Conservation (phyloP, 2,888 invertebrate genomes). For the Protodeltote pygarga region DNA sequence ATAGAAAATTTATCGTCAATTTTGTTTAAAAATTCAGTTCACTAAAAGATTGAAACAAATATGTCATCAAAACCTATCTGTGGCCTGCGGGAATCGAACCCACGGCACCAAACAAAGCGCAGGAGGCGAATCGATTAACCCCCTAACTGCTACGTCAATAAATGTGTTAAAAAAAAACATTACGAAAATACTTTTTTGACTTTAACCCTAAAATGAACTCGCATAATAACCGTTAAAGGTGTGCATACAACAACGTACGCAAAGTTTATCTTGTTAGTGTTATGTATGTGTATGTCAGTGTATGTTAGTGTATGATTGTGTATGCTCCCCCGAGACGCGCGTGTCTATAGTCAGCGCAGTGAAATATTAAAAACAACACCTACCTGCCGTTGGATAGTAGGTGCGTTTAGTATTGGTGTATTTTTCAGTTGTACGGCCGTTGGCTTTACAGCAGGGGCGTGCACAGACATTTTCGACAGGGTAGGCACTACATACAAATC, state of each 20-base stretch:
- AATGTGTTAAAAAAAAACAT: too few species aligned
- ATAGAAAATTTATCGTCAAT: too few species aligned
- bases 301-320: slow-evolving; percentile 54
- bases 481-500: too few species aligned
- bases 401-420: slow-evolving; percentile 40
- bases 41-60: too few species aligned
- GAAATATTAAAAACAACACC: slow-evolving; percentile 76
- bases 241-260: slow-evolving; percentile 38
- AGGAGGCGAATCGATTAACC: slow-evolving; percentile 22
- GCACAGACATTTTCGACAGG: too few species aligned
- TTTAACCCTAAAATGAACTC: slow-evolving; percentile 40
- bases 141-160: slow-evolving; percentile 23
- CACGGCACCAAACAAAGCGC: too few species aligned
- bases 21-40: too few species aligned
- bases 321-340: slow-evolving; percentile 74
- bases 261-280: slow-evolving; percentile 51
- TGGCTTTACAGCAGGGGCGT: too few species aligned
- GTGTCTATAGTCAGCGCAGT: slow-evolving; percentile 58
- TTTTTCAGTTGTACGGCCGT: background rate
- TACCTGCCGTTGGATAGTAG: slow-evolving; percentile 47
- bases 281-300: slow-evolving; percentile 20
- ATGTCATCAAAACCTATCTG: too few species aligned
- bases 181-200: slow-evolving; percentile 13
- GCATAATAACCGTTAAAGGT: slow-evolving; percentile 42
- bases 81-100: too few species aligned